Percentiles rank a stretch among this genome's conserved stretches.
Conservation (phyloP, 2,113 vertebrate species). For the Plecturocebus donacophilus region DNA sequence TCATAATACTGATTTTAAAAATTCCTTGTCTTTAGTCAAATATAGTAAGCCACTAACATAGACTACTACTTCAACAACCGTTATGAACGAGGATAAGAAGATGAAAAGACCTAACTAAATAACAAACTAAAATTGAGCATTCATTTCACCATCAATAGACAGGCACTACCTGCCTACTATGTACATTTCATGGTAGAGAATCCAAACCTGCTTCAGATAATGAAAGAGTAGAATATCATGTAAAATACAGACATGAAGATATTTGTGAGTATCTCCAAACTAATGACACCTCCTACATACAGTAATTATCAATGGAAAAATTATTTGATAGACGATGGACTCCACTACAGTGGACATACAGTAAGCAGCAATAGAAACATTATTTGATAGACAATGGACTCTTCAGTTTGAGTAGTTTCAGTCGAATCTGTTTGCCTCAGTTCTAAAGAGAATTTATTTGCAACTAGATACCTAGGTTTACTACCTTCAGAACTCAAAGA, state of each 20-base stretch:
- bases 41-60: neutral
- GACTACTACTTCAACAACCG: neutral
- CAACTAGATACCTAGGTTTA: neutral
- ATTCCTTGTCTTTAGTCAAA: neutral
- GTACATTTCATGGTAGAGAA: neutral
- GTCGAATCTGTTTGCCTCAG: neutral
- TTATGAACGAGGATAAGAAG: neutral
- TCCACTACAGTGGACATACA: neutral
- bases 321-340: neutral
- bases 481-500: neutral
- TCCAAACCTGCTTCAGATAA: neutral
- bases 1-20: neutral
- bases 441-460: neutral
- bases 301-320: neutral
- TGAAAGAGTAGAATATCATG: neutral
- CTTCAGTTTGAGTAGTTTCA: neutral
- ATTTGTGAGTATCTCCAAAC: neutral
- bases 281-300: neutral
- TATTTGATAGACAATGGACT: neutral
- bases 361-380: neutral
- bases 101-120: neutral
- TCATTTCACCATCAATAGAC: neutral
- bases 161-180: rapidly evolving
- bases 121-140: neutral
- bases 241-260: neutral